Conservation (phyloP, 1,140 invertebrate genomes). For the Adelges cooleyi region DNA sequence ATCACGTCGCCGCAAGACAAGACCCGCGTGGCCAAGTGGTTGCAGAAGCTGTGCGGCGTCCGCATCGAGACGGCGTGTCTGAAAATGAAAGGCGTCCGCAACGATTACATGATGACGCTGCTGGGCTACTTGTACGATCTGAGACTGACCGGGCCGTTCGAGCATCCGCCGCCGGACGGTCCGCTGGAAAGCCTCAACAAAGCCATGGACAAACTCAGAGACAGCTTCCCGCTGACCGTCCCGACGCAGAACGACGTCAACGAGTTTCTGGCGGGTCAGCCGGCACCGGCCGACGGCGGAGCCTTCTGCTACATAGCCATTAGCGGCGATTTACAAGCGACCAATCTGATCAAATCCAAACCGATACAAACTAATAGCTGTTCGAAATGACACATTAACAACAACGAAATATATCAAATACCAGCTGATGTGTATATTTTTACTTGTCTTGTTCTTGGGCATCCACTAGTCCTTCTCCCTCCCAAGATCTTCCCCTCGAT, state of each 20-base stretch:
- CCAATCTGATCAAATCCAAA: conserved; percentile 29
- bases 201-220: conserved; percentile 10
- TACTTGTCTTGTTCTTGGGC: too few relatives aligned
- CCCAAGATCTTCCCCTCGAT: too few relatives aligned
- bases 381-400: neutral
- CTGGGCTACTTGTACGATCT: conserved; percentile 36
- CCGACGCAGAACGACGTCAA: conserved; percentile 38
- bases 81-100: conserved; percentile 40
- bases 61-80: conserved; percentile 36
- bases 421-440: too few relatives aligned
- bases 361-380: conserved; percentile 18
- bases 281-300: conserved; percentile 39
- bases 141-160: conserved; percentile 9
- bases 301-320: conserved; percentile 43
- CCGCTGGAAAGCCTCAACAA: conserved; percentile 8
- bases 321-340: conserved; percentile 37
- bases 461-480: too few relatives aligned
- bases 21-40: conserved; percentile 38
- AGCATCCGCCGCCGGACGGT: conserved; percentile 1
- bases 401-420: too few relatives aligned
- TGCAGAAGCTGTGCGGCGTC: conserved; percentile 39
- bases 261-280: conserved; percentile 39
- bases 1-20: conserved; percentile 36
- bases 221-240: conserved; percentile 37
- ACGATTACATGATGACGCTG: conserved; percentile 41